Conservation (phyloP, 2,113 vertebrate species). For the Fulica atra region DNA sequence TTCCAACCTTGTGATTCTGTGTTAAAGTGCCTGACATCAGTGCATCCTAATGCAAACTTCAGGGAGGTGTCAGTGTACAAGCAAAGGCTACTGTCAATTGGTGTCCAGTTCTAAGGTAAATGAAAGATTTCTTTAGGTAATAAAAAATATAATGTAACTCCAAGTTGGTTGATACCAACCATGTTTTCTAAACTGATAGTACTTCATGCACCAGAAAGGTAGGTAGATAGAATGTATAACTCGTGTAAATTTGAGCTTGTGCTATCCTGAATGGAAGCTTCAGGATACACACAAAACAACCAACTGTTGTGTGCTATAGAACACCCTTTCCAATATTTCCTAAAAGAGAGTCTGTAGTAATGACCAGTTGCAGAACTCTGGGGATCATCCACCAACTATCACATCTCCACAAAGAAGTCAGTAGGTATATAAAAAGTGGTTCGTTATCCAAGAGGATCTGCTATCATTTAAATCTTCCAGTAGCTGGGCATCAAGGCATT, state of each 20-base stretch:
- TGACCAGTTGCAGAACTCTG: not conserved
- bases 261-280: not conserved
- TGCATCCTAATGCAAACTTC: not conserved
- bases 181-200: fast-evolving
- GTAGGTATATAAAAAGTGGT: not conserved
- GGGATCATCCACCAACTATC: not conserved
- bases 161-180: not conserved
- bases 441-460: not conserved
- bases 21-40: not conserved
- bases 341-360: not conserved
- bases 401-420: not conserved
- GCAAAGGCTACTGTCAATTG: fast-evolving
- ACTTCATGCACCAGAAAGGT: not conserved
- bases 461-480: not conserved
- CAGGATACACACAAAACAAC: not conserved
- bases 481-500: fast-evolving
- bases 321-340: not conserved
- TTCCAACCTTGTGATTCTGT: no score
- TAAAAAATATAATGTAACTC: not conserved
- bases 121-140: not conserved
- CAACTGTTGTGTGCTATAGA: fast-evolving
- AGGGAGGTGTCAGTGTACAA: not conserved
- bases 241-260: not conserved
- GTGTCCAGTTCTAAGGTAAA: not conserved
- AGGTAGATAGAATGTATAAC: not conserved